A percentile compares a stretch with the other conserved stretches of the same genome.
Conservation (phyloP, 2,113 vertebrate species). For the Phrynosoma platyrhinos region DNA sequence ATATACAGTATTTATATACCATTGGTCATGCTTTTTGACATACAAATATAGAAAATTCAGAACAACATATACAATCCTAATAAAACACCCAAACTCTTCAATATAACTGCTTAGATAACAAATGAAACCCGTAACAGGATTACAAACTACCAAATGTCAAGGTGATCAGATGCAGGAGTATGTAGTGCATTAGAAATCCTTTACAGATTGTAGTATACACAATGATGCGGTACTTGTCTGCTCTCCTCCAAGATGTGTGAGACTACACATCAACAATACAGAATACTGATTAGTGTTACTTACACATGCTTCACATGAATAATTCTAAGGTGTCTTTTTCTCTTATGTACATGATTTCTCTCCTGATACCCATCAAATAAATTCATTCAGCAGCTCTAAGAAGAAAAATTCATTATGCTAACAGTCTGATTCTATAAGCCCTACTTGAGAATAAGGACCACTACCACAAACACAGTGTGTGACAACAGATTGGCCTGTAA, state of each 20-base stretch:
- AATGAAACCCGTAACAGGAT: too few species aligned
- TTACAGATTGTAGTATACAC: not conserved
- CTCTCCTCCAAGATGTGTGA: not conserved
- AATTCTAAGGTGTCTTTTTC: not conserved
- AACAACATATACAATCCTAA: too few species aligned
- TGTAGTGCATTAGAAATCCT: not conserved
- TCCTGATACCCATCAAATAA: constrained; percentile 2
- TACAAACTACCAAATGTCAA: too few species aligned
- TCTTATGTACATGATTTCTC: not conserved
- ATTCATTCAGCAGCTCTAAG: constrained; percentile 5
- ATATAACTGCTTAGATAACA: too few species aligned
- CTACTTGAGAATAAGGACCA: not conserved
- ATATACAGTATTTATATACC: not conserved
- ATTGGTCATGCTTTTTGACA: too few species aligned
- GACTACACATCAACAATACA: not conserved
- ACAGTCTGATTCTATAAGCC: not conserved
- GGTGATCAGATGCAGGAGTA: not conserved
- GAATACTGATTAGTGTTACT: not conserved
- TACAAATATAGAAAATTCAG: too few species aligned
- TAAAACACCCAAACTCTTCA: too few species aligned
- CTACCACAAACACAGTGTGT: constrained; percentile 1
- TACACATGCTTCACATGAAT: not conserved
- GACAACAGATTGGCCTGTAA: not conserved
- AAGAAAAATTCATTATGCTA: not conserved
- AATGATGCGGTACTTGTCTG: not conserved